Percentiles rank a stretch among this genome's conserved stretches.
Conservation (phyloP, 2,113 vertebrate species). For the Pogonocichla stellata region DNA sequence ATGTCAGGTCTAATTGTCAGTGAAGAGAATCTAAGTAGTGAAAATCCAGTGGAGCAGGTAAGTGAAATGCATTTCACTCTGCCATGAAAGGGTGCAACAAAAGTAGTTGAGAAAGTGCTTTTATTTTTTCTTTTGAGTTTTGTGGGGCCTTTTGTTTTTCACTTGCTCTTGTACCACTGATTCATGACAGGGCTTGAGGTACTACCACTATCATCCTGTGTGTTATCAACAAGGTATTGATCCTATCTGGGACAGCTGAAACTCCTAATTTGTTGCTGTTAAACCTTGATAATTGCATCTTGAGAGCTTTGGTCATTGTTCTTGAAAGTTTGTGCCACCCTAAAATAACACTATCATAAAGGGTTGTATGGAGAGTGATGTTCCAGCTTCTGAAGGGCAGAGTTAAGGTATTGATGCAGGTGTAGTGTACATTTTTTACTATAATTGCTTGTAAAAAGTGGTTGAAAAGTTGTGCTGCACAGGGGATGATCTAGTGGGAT, state of each 20-base stretch:
- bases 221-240: neutral
- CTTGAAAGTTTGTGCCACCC: neutral
- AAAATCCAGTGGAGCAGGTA: neutral
- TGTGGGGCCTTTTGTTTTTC: neutral
- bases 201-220: neutral
- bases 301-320: neutral
- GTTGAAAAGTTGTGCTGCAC: neutral
- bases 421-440: accelerated
- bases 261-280: neutral
- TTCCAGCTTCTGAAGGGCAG: neutral
- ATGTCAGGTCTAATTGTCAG: neutral
- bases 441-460: neutral
- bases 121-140: neutral
- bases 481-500: neutral
- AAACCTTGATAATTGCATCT: neutral
- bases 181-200: accelerated
- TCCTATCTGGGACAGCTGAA: neutral
- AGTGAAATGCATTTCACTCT: neutral
- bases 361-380: accelerated
- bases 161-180: neutral
- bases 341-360: accelerated
- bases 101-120: neutral
- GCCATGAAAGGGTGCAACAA: neutral
- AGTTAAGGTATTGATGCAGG: neutral
- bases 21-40: neutral